phyloP scores from a whole-genome alignment of 2,113 vertebrate genomes.

The Natator depressus region DNA sequence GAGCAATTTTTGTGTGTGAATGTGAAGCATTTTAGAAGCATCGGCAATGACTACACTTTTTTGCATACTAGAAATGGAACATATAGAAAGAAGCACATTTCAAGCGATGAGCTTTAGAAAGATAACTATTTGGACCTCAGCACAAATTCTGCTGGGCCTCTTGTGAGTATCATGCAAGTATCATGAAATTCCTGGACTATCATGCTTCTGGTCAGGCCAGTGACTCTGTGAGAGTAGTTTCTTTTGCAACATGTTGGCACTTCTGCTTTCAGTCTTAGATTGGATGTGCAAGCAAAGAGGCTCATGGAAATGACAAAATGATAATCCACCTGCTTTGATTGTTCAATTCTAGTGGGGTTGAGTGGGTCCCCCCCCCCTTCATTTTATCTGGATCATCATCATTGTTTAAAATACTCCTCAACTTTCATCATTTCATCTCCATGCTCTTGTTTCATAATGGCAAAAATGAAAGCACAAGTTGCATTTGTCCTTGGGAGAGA shows the following conservation, averaged over 20 bases:
- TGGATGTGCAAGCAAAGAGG: background rate
- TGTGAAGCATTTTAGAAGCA: background rate
- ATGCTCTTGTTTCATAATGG: background rate
- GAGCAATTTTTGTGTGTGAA: background rate
- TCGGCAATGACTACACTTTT: background rate
- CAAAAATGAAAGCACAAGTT: background rate
- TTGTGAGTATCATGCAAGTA: background rate
- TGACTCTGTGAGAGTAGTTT: background rate
- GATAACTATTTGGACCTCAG: background rate
- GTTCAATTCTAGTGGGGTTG: background rate
- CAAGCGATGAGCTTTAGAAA: background rate
- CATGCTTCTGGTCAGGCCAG: background rate
- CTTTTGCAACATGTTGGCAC: background rate
- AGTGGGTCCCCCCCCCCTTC: background rate
- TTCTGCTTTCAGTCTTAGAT: background rate
- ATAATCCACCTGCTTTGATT: background rate
- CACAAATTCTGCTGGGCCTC: background rate
- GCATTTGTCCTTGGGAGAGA: background rate
- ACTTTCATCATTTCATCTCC: background rate
- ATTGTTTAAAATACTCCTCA: background rate
- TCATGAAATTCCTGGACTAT: slow-evolving; percentile 13
- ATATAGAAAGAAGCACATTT: background rate
- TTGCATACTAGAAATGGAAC: slow-evolving; percentile 16
- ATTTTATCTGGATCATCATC: background rate
- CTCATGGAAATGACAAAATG: background rate